Base-by-base conservation (phyloP, 2,797 vertebrate genomes). In the Coendou prehensilis region DNA sequence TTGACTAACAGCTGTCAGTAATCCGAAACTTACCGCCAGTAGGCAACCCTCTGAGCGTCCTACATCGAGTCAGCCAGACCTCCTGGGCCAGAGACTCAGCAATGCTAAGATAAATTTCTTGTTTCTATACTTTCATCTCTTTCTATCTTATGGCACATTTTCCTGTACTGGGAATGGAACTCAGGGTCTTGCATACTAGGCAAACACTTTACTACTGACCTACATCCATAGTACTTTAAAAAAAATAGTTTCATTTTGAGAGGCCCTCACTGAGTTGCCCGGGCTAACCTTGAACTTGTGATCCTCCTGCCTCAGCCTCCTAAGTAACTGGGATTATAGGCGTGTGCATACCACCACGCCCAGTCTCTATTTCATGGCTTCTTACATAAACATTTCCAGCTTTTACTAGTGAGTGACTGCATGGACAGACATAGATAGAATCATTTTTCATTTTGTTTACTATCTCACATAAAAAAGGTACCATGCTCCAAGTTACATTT, bases 71-170 rank as follows among this genome's bases (percentile, higher is more conserved):
- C 22, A 1, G 4, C n/a, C 63, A 45, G 37, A 67, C 47, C 50
- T 86, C 50, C 22, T 13, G 22, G 26, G 6, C 17, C 45, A 4
- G 22, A 6, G 13, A 41, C 41, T 11, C 17, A 57, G 26, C 30
- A 67, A 37, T 7, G 79, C 1, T 30, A 14, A 37, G 3, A 18
- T 63, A 61, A 22, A 45, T 5, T 11, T 57, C 10, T n/a, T 3
- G 7, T 9, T 7, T 9, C 41, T 2, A 0, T 3, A 1, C 30
- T 5, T 10, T 63, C 71, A 26, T 0, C 0, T 13, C 20, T 59
- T 1, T 0, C 4, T 2, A 45, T 26, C 11, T 18, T 57, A 37
- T 22, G 22, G 8, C 22, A 28, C 5, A 26, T 15, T 76, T 90
- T 52, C 76, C 22, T 9, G 1, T 41, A 2, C 45, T 76, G 23